Evolutionary conservation across 2,113 vertebrate genomes (phyloP).

Genomic region (Callocephalon fimbriatum): DNA sequence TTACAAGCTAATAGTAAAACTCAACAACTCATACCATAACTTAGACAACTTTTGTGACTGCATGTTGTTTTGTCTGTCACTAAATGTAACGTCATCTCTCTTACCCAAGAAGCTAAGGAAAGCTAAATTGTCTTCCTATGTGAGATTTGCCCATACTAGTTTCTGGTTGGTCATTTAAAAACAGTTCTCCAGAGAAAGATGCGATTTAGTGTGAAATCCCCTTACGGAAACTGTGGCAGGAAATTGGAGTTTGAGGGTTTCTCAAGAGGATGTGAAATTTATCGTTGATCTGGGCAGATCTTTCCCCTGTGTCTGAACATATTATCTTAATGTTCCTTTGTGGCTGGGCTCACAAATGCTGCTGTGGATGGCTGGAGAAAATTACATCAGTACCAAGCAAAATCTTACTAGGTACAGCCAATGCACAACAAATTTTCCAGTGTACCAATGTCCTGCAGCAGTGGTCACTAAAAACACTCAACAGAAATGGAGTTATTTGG

Average conservation of each 20-base stretch:
- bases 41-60: not conserved
- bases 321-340: not conserved
- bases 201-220: not conserved
- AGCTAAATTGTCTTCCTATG: not conserved
- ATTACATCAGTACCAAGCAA: not conserved
- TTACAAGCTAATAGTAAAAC: not conserved
- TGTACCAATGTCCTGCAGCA: not conserved
- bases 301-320: not conserved
- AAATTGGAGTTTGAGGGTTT: not conserved
- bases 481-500: not conserved
- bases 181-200: not conserved
- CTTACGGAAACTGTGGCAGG: not conserved
- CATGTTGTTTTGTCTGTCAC: not conserved
- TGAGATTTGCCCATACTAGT: not conserved
- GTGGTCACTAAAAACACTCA: not conserved
- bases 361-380: not conserved
- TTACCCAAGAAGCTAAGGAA: not conserved
- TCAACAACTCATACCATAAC: not conserved
- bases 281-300: not conserved
- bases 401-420: accelerated
- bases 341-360: not conserved
- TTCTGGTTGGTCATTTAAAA: not conserved
- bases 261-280: not conserved
- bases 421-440: not conserved
- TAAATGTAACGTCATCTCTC: not conserved